Conservation (phyloP, 2,113 vertebrate species). For the Gymnorhina tibicen region DNA sequence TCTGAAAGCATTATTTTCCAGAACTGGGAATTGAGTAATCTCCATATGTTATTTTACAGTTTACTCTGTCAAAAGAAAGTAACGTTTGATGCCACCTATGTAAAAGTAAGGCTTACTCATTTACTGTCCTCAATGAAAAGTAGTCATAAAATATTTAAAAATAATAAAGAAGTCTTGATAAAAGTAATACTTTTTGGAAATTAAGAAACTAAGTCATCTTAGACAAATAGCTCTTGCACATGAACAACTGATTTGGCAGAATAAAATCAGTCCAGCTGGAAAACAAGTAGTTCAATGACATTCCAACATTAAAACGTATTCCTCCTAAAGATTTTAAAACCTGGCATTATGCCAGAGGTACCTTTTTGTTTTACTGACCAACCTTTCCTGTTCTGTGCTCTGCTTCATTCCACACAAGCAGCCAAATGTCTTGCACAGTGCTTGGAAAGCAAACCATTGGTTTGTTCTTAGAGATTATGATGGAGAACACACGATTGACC, state of each 20-base stretch:
- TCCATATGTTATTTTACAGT: not conserved
- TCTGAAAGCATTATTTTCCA: not conserved
- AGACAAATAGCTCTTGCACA: not conserved
- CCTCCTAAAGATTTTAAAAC: not conserved
- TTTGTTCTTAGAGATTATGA: not conserved
- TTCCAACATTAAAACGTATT: not conserved
- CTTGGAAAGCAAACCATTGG: not conserved
- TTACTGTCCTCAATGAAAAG: not conserved
- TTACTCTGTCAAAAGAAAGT: not conserved
- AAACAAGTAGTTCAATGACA: not conserved
- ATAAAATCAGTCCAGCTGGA: not conserved
- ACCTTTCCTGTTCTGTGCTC: not conserved
- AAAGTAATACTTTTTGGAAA: not conserved
- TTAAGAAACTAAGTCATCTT: not conserved
- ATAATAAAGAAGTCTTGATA: not conserved
- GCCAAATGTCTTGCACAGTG: not conserved
- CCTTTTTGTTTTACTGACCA: not conserved
- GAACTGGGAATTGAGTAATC: not conserved
- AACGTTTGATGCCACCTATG: not conserved
- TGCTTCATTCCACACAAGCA: not conserved
- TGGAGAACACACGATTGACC: not conserved
- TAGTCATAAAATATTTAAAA: not conserved
- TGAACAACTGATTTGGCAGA: not conserved
- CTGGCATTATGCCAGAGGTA: not conserved
- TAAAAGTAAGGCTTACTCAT: not conserved